A percentile compares a stretch with the other conserved stretches of the same genome.
Evolutionary conservation across 2,888 invertebrate genomes (phyloP).

Genomic region (Metacarcinus magister): DNA sequence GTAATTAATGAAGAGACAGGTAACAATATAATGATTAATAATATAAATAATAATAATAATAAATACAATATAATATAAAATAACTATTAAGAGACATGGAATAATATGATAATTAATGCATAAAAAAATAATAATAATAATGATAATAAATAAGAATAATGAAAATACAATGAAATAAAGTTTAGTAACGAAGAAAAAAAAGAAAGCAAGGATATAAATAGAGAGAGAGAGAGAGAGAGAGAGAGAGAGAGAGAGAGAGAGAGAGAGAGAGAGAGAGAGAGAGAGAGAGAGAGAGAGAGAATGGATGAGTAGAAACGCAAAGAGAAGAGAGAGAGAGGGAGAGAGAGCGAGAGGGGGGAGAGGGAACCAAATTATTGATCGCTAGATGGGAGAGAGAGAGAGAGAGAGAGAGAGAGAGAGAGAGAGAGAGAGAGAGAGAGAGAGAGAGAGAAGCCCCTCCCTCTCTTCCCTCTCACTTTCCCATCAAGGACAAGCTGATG

Average conservation of each 20-base stretch:
- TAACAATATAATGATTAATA: too few relatives aligned
- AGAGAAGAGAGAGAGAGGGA: background rate
- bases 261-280: background rate
- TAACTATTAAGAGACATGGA: too few relatives aligned
- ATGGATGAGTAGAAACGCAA: too few relatives aligned
- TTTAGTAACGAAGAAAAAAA: background rate
- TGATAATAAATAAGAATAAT: background rate
- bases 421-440: constrained; percentile 59
- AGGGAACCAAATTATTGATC: background rate
- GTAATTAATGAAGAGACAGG: too few relatives aligned
- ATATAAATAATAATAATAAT: background rate
- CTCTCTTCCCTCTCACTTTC: background rate
- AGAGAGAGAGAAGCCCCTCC: background rate
- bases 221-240: constrained; percentile 47
- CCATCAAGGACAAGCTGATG: background rate
- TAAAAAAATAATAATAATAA: too few relatives aligned
- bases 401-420: constrained; percentile 45
- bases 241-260: constrained; percentile 4
- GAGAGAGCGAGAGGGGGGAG: background rate
- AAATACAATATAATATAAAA: background rate
- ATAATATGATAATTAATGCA: too few relatives aligned
- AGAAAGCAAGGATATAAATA: background rate
- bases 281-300: background rate
- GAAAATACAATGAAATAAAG: background rate
- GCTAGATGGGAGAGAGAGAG: background rate